Evolutionary conservation across 2,113 vertebrate species (phyloP), one percentile per base, ranked within the genome.

Genomic region (Hirundichthys speculiger): DNA sequence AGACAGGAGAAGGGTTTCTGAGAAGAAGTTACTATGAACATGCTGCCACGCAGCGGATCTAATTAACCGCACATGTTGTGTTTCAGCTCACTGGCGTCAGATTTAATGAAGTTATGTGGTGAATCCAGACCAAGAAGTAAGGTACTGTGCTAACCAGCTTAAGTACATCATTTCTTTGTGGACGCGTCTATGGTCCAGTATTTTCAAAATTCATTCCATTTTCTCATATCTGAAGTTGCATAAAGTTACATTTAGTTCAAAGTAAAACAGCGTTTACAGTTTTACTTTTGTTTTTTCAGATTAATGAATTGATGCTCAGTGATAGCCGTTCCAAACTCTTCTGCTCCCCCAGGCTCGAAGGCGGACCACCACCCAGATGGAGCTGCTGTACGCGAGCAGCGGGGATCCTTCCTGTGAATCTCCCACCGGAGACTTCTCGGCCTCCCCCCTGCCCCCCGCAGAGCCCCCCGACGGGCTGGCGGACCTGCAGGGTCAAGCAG

Each of bases 321-420:
- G n/a, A n/a, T n/a, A n/a, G n/a, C n/a, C n/a, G n/a, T n/a, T n/a
- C n/a, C 30, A 63, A 68, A 43, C n/a, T 8, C 11, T 45, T 49
- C 13, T 41, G 16, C 10, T 53, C 27, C 27, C 55, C 50, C 85
- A 99, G 98, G 96, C 98, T 20, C 95, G 98, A 18, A 92, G 97
- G 75, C 93, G 98, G 72, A 98, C 96, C 72, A 94, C 97, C 64
- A 99, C 97, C 2, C 97, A 99, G 90, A 96, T 96, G 96, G 97
- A 99, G 67, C 67, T 99, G 83, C 94, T 99, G 11, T 99, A 98
- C 21, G 96, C 96, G 57, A 93, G 94, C 88, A 95, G 86, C 71
- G 92, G 92, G 1, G 95, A 96, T 69, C 87, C 84, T 64, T 88
- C 82, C 43, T 88, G 90, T 27, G 95, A 95, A 30, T 69, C 79